phyloP scores from a whole-genome alignment of 1,140 invertebrate species.

The Lucilia cuprina region DNA sequence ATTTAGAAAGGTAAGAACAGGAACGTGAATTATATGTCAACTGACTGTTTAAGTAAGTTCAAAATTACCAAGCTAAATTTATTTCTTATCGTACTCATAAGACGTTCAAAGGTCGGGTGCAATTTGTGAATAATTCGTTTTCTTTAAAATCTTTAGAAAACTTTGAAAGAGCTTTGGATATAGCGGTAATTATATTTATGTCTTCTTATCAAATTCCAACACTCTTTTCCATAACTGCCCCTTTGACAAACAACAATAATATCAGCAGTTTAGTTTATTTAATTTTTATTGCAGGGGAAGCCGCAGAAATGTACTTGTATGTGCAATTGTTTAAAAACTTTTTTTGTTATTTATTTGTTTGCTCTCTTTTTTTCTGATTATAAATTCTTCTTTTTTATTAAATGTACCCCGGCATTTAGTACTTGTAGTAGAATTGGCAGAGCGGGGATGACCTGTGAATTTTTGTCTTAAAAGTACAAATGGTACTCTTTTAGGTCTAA shows the following conservation, averaged over 20 bases:
- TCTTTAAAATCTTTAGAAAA: no score
- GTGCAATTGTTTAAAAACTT: neutral
- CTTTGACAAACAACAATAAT: neutral
- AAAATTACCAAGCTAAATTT: neutral
- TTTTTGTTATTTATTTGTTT: neutral
- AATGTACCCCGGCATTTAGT: no score
- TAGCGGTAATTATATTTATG: neutral
- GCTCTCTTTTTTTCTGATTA: neutral
- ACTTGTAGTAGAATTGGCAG: neutral
- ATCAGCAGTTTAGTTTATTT: neutral
- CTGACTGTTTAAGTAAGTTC: neutral
- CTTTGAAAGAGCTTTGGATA: no score
- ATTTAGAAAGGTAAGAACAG: neutral
- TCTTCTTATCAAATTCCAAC: neutral
- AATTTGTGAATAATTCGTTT: no score
- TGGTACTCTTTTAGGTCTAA: no score
- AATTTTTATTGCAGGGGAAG: neutral
- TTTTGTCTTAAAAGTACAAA: no score
- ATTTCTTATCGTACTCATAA: no score
- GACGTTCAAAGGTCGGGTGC: no score
- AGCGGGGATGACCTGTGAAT: no score
- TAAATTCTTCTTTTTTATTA: neutral
- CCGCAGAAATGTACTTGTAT: neutral
- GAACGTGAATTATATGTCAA: neutral
- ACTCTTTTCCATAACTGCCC: neutral